Percentiles rank a stretch among this genome's conserved stretches.
Conservation (phyloP, 1,140 invertebrate genomes). For the Nebria ingens region DNA sequence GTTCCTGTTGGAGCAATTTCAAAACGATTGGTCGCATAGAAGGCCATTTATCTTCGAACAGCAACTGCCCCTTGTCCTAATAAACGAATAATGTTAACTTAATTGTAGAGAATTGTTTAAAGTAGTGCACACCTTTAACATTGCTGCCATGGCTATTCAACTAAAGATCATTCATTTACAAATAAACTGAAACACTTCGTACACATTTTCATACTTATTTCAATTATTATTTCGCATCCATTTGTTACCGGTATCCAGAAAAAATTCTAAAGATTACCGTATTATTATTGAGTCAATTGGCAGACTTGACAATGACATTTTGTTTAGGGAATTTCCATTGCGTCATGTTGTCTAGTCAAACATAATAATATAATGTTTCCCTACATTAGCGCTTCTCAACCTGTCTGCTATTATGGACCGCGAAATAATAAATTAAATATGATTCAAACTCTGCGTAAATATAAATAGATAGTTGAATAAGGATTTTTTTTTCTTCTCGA, state of each 20-base stretch:
- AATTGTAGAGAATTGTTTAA: not conserved
- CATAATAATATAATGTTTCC: too few species aligned
- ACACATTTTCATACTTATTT: not conserved
- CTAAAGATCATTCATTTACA: not conserved
- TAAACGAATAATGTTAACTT: slow-evolving; percentile 19
- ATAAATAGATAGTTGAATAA: not conserved
- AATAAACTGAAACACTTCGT: not conserved
- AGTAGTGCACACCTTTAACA: slow-evolving; percentile 17
- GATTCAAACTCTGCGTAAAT: not conserved
- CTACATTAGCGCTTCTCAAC: too few species aligned
- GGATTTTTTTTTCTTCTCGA: not conserved
- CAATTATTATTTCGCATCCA: not conserved
- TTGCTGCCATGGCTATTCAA: slow-evolving; percentile 13
- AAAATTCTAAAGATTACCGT: not conserved
- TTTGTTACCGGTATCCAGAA: not conserved
- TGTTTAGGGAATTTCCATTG: not conserved
- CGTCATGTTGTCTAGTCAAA: not conserved
- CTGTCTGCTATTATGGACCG: too few species aligned
- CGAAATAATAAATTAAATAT: too few species aligned
- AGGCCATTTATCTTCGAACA: slow-evolving; percentile 94
- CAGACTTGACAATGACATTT: not conserved
- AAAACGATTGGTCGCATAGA: slow-evolving; percentile 85
- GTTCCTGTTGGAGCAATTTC: slow-evolving; percentile 85
- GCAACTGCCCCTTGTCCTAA: slow-evolving; percentile 53
- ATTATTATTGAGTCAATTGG: not conserved